These are phyloP conservation scores for Hippocampus zosterae DNA, from an alignment of 2,113 vertebrate species.

Conservation along the genomic window DNA sequence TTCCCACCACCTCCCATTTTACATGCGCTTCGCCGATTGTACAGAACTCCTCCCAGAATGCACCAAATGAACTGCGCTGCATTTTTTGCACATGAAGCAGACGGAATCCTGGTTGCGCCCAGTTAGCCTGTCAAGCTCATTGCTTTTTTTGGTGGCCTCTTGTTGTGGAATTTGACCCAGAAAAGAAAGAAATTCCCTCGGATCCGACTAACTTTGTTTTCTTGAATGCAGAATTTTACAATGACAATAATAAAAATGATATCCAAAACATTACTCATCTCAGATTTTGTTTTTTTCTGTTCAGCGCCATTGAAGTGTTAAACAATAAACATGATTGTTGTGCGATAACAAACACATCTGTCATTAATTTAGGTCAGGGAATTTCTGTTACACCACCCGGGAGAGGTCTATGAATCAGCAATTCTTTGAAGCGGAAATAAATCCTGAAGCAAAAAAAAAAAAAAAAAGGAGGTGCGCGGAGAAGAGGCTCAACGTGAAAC, in stretches of 20 bases:
- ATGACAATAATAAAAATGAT: too few relatives aligned
- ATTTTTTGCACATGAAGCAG: too few relatives aligned
- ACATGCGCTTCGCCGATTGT: too few relatives aligned
- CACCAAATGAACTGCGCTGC: too few relatives aligned
- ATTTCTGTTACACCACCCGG: constrained; percentile 12
- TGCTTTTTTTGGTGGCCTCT: neutral
- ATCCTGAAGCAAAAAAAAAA: too few relatives aligned
- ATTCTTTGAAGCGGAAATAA: constrained; percentile 2
- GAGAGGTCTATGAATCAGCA: constrained; percentile 2
- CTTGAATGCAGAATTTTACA: neutral
- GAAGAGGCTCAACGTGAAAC: constrained; percentile 45
- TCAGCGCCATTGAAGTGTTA: neutral
- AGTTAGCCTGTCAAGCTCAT: neutral
- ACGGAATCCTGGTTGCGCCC: too few relatives aligned
- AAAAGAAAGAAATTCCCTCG: neutral
- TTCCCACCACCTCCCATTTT: too few relatives aligned
- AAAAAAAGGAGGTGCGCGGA: constrained; percentile 21
- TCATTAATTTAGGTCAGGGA: neutral
- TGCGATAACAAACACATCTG: neutral
- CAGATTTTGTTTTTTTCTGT: neutral
- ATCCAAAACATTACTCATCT: neutral
- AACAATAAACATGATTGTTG: neutral
- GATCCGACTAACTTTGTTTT: neutral
- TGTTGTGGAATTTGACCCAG: neutral
- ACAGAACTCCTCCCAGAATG: too few relatives aligned